Base-by-base conservation (phyloP, 2,888 invertebrate species). In the Nezara viridula region DNA sequence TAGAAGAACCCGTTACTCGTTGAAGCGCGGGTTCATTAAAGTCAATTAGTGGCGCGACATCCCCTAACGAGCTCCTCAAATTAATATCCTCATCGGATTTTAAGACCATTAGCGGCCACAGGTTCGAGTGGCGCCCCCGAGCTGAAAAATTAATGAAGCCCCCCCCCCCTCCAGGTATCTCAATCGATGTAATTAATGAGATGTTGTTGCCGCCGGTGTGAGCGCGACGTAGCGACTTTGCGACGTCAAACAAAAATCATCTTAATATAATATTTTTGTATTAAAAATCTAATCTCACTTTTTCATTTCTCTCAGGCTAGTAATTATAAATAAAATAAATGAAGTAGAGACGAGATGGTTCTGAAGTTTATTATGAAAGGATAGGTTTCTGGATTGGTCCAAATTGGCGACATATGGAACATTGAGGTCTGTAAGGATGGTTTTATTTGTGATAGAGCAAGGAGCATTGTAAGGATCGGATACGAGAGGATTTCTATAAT, bases 11-110 rank as follows among this genome's bases (percentile, higher is more conserved):
- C 27, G 27, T 60, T 60, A 32, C 4, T 16, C 7, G 60, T 32
- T 16, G 27, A 32, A 60, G 60, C 66, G 66, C 32, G 32, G 66
- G 6, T 73, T 73, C 66, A 73, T 73, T 73, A 73, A 73, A 73
- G 66, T 73, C 66, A 73, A 73, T 73, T 37, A 73, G 37, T 19
- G 37, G 6, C 32, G 66, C 66, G 66, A 73, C 66, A 73, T 73
- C 66, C 66, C 16, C 37, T 73, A 73, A 73, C 66, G 66, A 73
- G 32, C 37, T 24, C 1, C 3, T 40, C 81, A 44, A 44, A 81
- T 81, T 81, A 81, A 81, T 81, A 40, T 47, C 81, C 81, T 81
- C 81, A 47, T 47, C 44, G 81, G 81, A 81, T 81, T 81, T 81
- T 81, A 81, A 47, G 81, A 47, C 44, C 81, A 81, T 81, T 81